Evolutionary conservation across 2,888 invertebrate genomes (phyloP), one percentile per base, ranked within the genome.

Genomic region (Phengaris alcon): DNA sequence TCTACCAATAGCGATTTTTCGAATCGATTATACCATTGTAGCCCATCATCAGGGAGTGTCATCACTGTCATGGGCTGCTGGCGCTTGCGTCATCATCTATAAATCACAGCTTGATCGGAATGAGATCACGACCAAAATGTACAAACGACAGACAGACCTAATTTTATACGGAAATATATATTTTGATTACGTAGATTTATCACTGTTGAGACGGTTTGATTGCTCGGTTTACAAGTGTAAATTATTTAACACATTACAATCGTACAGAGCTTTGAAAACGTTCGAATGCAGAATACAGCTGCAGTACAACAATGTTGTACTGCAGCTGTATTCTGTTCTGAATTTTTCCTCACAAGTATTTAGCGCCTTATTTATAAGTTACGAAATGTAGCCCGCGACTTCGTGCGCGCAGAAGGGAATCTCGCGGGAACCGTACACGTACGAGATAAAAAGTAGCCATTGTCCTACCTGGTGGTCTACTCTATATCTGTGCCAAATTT

Each of bases 31-130:
- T 91, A 88, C 90, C 89, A 86, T 84, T 75, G 69, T 55, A 64
- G 57, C 70, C 72, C 84, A 81, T 85, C 86, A 87, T 82, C 86
- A 84, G 88, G 92, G 82, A 91, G 93, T 91, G 93, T 88, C 90
- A 82, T 81, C 84, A 84, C 22, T 72, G 92, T 90, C 90, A 92
- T 84, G 92, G 90, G 79, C 87, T 84, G 86, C 80, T 87, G 86
- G 78, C 87, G 84, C 86, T 93, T 93, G 91, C 93, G 92, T 93
- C 92, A 93, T 86, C 87, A 86, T 80, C 87, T 82, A 90, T 90
- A 90, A 90, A 90, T 90, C 89, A 90, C 82, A 81, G 84, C 84
- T 83, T 88, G 87, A 88, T 88, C 86, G 88, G 86, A 90, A 92
- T 92, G 91, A 92, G 92, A 91, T 91, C 92, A 91, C 86, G 87